Evolutionary conservation across 2,888 invertebrate species (phyloP).

Genomic region (Chouioia cunea): DNA sequence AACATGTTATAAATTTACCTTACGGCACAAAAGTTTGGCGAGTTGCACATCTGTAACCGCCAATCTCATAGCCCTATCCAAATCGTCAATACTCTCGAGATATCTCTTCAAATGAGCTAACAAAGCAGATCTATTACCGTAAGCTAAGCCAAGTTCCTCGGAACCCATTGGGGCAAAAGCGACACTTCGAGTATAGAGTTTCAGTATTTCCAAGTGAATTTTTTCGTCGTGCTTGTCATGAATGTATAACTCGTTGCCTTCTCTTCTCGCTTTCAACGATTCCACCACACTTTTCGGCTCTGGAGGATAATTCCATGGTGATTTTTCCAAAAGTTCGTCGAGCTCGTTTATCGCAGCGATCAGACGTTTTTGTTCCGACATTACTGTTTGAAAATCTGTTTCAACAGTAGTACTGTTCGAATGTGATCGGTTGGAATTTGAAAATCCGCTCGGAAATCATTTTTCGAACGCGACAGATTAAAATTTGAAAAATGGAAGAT

Average conservation of each 20-base stretch:
- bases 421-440: no score
- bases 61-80: constrained; percentile 21
- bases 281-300: constrained; percentile 16
- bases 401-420: no score
- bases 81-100: constrained; percentile 9
- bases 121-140: constrained; percentile 38
- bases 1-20: constrained; percentile 8
- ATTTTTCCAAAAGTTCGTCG: not conserved
- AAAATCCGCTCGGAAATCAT: no score
- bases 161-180: constrained; percentile 19
- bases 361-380: constrained; percentile 14
- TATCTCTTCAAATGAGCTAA: constrained; percentile 26
- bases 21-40: constrained; percentile 27
- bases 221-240: not conserved
- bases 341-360: not conserved
- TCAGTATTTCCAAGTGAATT: constrained; percentile 26
- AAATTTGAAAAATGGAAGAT: no score
- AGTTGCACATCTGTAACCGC: not conserved
- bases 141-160: constrained; percentile 29
- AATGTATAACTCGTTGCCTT: constrained; percentile 24
- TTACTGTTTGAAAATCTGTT: not conserved
- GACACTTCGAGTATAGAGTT: constrained; percentile 16
- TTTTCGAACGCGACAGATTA: no score
- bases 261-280: constrained; percentile 4
- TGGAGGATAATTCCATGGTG: not conserved